A percentile compares a stretch with the other conserved stretches of the same genome.
These are phyloP conservation scores for Eulithis prunata DNA, from an alignment of 2,888 invertebrate species.

Conservation along the genomic window DNA sequence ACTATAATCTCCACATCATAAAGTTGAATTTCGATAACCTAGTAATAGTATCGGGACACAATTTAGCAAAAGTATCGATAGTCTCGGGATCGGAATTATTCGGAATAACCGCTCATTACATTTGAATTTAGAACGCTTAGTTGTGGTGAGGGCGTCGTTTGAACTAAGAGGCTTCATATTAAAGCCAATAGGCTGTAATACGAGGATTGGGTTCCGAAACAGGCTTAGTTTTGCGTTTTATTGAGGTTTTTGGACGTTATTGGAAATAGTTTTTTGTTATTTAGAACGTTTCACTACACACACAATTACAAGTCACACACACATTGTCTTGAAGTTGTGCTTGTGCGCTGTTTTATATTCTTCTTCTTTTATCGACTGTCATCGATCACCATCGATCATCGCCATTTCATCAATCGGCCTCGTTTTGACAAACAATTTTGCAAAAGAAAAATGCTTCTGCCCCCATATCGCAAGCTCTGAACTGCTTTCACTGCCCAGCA, in stretches of 20 bases:
- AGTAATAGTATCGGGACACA: constrained; percentile 23
- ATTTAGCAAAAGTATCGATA: constrained; percentile 23
- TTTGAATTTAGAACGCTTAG: constrained; percentile 60
- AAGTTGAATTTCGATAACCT: constrained; percentile 8
- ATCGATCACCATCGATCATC: too few relatives aligned
- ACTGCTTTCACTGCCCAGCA: too few relatives aligned
- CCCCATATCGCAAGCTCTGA: too few relatives aligned
- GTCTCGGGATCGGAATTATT: constrained; percentile 29
- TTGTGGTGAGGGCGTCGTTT: constrained; percentile 39
- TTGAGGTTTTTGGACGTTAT: constrained; percentile 23
- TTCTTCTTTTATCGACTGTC: too few relatives aligned
- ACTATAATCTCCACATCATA: background rate
- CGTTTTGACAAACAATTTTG: too few relatives aligned
- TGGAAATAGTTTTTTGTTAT: constrained; percentile 9
- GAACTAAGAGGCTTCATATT: constrained; percentile 31
- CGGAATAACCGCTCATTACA: constrained; percentile 57
- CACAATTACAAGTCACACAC: background rate
- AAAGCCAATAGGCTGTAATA: constrained; percentile 27
- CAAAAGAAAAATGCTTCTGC: too few relatives aligned
- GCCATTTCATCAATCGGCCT: too few relatives aligned
- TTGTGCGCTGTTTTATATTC: too few relatives aligned
- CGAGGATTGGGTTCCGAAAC: constrained; percentile 15
- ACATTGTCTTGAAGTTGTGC: too few relatives aligned
- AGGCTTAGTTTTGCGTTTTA: constrained; percentile 22
- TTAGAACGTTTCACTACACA: background rate